Percentiles rank a stretch among this genome's conserved stretches.
Conservation (phyloP, 2,888 invertebrate species). For the Schizotus pectinicornis region DNA sequence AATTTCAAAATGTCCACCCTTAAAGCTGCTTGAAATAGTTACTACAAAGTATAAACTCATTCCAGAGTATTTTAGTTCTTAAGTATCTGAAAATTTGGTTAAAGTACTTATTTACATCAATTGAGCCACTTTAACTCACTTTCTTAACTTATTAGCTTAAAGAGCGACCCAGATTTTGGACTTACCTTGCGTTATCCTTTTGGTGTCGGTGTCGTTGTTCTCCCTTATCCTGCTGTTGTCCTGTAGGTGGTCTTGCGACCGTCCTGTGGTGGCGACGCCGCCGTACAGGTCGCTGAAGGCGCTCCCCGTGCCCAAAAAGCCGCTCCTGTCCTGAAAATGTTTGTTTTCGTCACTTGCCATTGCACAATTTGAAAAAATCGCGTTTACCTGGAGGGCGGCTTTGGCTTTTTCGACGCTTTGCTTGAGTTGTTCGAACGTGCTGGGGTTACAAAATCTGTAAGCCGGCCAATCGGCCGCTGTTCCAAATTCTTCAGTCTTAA, state of each 20-base stretch:
- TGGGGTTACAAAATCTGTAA: conserved; percentile 82
- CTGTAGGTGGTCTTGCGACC: conserved; percentile 50
- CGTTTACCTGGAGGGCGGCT: conserved; percentile 75
- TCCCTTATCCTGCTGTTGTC: conserved; percentile 53
- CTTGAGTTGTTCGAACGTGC: conserved; percentile 87
- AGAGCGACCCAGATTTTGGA: too few species aligned
- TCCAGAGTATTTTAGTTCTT: too few species aligned
- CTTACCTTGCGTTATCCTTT: conserved; percentile 53
- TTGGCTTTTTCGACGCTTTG: conserved; percentile 92
- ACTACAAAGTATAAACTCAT: too few species aligned
- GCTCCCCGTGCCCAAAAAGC: conserved; percentile 73
- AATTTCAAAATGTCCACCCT: too few species aligned
- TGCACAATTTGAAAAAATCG: neutral
- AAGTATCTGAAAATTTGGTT: too few species aligned
- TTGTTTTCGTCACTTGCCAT: neutral
- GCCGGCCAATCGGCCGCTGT: conserved; percentile 73
- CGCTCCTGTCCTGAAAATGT: conserved; percentile 66
- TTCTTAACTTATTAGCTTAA: too few species aligned
- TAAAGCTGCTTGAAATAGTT: too few species aligned
- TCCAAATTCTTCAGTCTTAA: conserved; percentile 58
- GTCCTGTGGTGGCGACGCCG: conserved; percentile 54
- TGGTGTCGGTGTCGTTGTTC: conserved; percentile 51
- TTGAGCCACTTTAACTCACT: too few species aligned
- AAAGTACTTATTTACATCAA: too few species aligned
- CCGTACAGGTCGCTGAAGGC: conserved; percentile 74